These are phyloP conservation scores for Adelognathus sp. DNA, from an alignment of 2,888 invertebrate species.

Conservation along the genomic window DNA sequence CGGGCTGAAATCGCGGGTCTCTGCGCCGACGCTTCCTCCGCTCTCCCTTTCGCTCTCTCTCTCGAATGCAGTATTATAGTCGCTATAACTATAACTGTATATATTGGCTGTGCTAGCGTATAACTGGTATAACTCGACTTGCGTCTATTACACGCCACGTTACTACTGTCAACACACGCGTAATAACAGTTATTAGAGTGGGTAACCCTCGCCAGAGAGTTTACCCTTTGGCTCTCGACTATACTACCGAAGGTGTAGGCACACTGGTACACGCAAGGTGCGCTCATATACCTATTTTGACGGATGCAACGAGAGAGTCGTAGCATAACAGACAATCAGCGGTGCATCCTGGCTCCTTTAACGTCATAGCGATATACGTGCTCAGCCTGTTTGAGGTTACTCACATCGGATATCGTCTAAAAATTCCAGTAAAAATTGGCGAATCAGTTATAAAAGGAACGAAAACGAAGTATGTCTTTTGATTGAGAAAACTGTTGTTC, in stretches of 20 bases:
- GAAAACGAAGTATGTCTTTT: too few relatives aligned
- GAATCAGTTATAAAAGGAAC: too few relatives aligned
- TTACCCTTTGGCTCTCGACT: slow-evolving; percentile 60
- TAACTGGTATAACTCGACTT: slow-evolving; percentile 47
- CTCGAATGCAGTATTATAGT: slow-evolving; percentile 41
- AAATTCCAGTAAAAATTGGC: background rate
- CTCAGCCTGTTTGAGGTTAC: background rate
- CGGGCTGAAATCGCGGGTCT: slow-evolving; percentile 8
- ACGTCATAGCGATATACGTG: slow-evolving; percentile 4
- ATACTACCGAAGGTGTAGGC: slow-evolving; percentile 38
- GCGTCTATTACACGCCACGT: slow-evolving; percentile 71
- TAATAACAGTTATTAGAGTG: slow-evolving; percentile 78
- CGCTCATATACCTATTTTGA: slow-evolving; percentile 12
- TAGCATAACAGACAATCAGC: slow-evolving; percentile 11
- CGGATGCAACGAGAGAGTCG: slow-evolving; percentile 18
- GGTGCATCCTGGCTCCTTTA: slow-evolving; percentile 12
- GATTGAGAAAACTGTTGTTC: too few relatives aligned
- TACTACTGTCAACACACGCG: slow-evolving; percentile 76
- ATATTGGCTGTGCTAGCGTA: slow-evolving; percentile 31
- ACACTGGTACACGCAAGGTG: background rate
- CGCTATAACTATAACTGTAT: slow-evolving; percentile 30
- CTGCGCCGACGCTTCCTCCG: background rate
- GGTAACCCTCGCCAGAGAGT: slow-evolving; percentile 58
- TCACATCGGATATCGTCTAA: background rate
- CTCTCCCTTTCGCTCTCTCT: slow-evolving; percentile 23